Base-by-base conservation (phyloP, 2,888 invertebrate species). In the Drosophila affinis region DNA sequence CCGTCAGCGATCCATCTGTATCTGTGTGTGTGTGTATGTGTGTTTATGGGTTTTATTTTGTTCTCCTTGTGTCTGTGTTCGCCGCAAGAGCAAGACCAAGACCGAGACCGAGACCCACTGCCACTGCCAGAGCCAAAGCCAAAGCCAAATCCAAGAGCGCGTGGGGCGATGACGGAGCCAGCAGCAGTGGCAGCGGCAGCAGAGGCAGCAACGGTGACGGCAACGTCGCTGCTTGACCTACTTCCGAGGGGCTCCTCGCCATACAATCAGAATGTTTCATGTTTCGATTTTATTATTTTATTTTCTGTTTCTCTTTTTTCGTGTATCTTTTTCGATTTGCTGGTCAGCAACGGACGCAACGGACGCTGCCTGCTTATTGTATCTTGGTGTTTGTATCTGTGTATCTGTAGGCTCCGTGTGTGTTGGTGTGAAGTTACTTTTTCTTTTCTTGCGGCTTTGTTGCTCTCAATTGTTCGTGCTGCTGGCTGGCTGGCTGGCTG, bases 261-360 rank as follows among this genome's bases (percentile, higher is more conserved):
- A 78, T 87, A 90, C 89, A 90, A 90, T 90, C 90, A 90, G 90
- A 90, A 90, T 90, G 91, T 90, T 90, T 90, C 88, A 90, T 90
- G 88, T 83, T 87, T 89, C 88, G 89, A 90, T 90, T 84, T 87
- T 81, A 78, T 88, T 90, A 79, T 89, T 78, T 76, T 86, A 76
- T 81, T 83, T 82, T 75, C 75, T 76, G 73, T 77, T 68, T 80
- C 75, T 83, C 84, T 87, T 78, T 29, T 78, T 78, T 86, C 72
- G 76, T 75, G 72, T 77, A 85, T 78, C 76, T 83, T 81, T 81
- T 85, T 78, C 85, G 88, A 88, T 83, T 83, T 86, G 39, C 72
- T 78, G 71, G 64, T 59, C 82, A 79, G 73, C 81, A 48, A 49
- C 24, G 24, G 3, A 24, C 24, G 24, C 24, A 24, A 24, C 58